These are phyloP conservation scores for Alitta virens DNA, from an alignment of 2,888 invertebrate species.

Conservation along the genomic window DNA sequence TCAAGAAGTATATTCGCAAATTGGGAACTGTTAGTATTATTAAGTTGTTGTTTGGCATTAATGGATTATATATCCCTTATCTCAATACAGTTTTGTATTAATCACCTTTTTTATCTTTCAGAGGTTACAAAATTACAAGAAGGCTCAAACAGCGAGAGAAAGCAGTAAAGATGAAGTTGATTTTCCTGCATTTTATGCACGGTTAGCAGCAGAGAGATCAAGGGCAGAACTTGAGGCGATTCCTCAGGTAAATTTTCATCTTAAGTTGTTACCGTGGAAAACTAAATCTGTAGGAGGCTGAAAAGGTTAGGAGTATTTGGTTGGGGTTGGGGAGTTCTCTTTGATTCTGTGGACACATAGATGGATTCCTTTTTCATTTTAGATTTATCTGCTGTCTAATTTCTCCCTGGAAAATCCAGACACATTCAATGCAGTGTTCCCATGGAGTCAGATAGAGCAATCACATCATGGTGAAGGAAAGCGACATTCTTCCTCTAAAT, in stretches of 20 bases:
- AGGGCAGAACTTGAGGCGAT: conserved; percentile 67
- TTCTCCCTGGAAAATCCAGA: conserved; percentile 77
- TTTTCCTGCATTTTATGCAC: neutral
- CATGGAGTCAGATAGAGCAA: conserved; percentile 61
- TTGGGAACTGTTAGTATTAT: conserved; percentile 58
- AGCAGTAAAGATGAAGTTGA: neutral
- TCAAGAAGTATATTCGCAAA: conserved; percentile 82
- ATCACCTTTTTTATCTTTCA: no score
- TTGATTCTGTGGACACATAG: no score
- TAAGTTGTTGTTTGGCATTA: no score
- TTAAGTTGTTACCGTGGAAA: no score
- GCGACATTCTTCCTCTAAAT: conserved; percentile 58
- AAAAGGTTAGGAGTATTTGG: no score
- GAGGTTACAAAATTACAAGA: no score
- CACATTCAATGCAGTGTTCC: conserved; percentile 83
- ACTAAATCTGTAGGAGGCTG: no score
- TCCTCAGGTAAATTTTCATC: conserved; percentile 70
- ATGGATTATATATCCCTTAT: no score
- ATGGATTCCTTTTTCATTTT: neutral
- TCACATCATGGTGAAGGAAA: conserved; percentile 26
- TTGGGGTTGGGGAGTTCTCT: no score
- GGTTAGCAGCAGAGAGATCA: conserved; percentile 54
- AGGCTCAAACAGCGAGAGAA: no score
- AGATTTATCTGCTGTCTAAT: conserved; percentile 76
- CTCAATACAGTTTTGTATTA: no score